Conservation (phyloP, 2,113 vertebrate species). For the Apteryx mantelli region DNA sequence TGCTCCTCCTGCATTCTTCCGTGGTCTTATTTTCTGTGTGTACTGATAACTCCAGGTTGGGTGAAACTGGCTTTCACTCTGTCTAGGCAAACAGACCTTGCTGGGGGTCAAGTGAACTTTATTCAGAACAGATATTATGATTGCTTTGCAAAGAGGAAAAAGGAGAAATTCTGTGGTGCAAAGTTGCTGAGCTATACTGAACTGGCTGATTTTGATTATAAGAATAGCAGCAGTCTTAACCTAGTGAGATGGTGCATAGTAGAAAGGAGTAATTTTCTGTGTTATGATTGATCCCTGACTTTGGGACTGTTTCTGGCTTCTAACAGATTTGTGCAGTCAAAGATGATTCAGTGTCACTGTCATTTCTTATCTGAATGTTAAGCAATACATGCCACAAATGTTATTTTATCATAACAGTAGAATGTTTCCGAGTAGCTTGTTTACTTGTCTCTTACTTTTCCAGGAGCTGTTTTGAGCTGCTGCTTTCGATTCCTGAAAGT, state of each 20-base stretch:
- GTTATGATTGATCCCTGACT: neutral
- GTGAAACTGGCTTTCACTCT: neutral
- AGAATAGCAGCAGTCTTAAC: neutral
- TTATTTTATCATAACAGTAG: neutral
- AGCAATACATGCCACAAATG: neutral
- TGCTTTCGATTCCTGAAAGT: conserved; percentile 94
- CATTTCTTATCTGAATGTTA: neutral
- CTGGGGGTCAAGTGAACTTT: neutral
- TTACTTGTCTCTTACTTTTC: conserved; percentile 64
- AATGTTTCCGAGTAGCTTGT: neutral
- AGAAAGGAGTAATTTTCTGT: neutral
- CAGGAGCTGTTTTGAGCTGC: conserved; percentile 98
- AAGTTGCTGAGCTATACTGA: neutral
- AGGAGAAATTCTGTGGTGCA: neutral
- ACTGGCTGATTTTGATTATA: neutral
- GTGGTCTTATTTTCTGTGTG: neutral
- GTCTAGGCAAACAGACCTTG: neutral
- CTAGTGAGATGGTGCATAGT: neutral
- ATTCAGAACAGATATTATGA: neutral
- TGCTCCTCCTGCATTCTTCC: neutral
- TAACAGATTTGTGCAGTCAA: neutral
- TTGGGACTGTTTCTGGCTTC: neutral
- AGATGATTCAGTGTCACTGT: neutral
- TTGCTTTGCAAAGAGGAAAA: neutral
- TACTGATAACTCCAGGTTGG: neutral